Evolutionary conservation across 1,140 invertebrate species (phyloP).

Genomic region (Drosophila neocordata): DNA sequence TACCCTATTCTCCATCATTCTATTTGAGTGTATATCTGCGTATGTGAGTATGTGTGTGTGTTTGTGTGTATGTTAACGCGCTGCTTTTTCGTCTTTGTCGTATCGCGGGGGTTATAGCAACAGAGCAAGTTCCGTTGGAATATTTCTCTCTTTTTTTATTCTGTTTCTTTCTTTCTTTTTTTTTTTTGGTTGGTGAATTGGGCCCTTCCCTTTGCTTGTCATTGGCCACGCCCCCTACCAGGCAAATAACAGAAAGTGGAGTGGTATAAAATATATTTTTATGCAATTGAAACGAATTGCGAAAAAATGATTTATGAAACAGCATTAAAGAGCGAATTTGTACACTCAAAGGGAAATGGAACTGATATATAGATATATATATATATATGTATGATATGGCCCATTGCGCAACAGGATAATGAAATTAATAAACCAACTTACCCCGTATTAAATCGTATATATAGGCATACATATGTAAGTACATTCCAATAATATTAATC

Average conservation of each 20-base stretch:
- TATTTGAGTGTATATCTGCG: not conserved
- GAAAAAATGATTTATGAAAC: constrained; percentile 73
- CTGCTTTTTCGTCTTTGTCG: constrained; percentile 24
- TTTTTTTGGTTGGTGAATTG: not conserved
- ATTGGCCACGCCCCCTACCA: constrained; percentile 16
- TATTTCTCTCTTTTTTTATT: constrained; percentile 26
- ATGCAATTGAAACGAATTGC: constrained; percentile 73
- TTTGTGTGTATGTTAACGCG: constrained; percentile 47
- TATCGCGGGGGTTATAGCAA: constrained; percentile 20
- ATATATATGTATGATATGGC: constrained; percentile 36
- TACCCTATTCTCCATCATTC: not conserved
- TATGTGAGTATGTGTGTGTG: not conserved
- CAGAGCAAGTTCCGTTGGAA: constrained; percentile 35
- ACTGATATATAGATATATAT: constrained; percentile 45
- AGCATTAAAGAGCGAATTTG: constrained; percentile 74
- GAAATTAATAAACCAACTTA: constrained; percentile 32
- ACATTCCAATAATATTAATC: not conserved
- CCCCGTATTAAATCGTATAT: not conserved
- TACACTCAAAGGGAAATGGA: constrained; percentile 41
- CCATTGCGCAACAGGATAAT: constrained; percentile 29
- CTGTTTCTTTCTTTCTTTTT: not conserved
- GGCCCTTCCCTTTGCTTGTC: constrained; percentile 17
- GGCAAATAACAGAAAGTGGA: constrained; percentile 26
- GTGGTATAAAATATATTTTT: constrained; percentile 68
- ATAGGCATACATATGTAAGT: not conserved